Evolutionary conservation across 2,888 invertebrate genomes (phyloP).

Genomic region (Megamerina dolium): DNA sequence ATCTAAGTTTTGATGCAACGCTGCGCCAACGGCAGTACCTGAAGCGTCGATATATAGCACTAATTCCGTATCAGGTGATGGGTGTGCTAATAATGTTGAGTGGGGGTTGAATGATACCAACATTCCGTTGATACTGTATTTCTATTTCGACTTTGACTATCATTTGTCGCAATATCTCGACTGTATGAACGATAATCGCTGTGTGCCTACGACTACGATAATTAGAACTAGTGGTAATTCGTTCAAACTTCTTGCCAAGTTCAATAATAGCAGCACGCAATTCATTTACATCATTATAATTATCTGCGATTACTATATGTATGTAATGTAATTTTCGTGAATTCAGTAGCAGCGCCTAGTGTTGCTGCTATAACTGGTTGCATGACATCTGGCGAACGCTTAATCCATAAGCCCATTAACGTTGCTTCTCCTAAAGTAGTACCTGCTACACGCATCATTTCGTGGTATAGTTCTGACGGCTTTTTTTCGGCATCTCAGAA

Average conservation of each 20-base stretch:
- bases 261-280: slow-evolving; percentile 2
- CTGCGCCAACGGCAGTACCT: too few species aligned
- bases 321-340: slow-evolving; percentile 7
- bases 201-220: too few species aligned
- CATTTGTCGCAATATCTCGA: too few species aligned
- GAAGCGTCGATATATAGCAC: too few species aligned
- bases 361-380: slow-evolving; percentile 9
- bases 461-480: slow-evolving; percentile 1
- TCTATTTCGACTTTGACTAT: too few species aligned
- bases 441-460: neutral
- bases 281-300: slow-evolving; percentile 4
- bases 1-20: too few species aligned
- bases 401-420: slow-evolving; percentile 9
- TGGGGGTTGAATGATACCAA: too few species aligned
- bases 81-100: too few species aligned
- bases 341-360: slow-evolving; percentile 5
- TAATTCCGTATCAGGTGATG: too few species aligned
- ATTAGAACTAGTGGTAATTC: too few species aligned
- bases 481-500: neutral
- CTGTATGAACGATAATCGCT: too few species aligned
- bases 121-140: too few species aligned
- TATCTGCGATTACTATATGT: neutral
- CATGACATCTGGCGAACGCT: slow-evolving; percentile 1
- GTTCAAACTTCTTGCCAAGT: slow-evolving; percentile 6
- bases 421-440: slow-evolving; percentile 3